These are phyloP conservation scores for Siniperca chuatsi DNA, from an alignment of 2,113 vertebrate species.

Conservation along the genomic window DNA sequence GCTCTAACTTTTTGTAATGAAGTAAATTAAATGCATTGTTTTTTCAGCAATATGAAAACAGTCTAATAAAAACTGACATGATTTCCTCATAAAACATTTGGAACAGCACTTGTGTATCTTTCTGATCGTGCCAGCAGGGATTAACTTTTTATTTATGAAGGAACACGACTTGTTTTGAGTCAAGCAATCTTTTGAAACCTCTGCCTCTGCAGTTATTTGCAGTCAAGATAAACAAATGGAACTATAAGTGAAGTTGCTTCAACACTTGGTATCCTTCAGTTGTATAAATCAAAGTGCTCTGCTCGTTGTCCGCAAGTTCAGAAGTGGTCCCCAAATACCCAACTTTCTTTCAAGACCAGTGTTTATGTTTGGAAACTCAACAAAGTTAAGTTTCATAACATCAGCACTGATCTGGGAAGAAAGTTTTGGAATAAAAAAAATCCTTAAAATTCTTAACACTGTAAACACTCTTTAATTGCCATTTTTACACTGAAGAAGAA, in stretches of 20 bases:
- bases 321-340: neutral
- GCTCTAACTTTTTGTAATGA: constrained; percentile 12
- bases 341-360: neutral
- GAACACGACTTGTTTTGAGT: neutral
- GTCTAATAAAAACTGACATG: neutral
- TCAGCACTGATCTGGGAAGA: constrained; percentile 2
- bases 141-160: constrained; percentile 7
- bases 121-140: constrained; percentile 14
- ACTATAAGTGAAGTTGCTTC: neutral
- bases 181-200: constrained; percentile 7
- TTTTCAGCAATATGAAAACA: neutral
- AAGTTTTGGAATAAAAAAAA: constrained; percentile 3
- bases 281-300: neutral
- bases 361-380: neutral
- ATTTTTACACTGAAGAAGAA: constrained; percentile 7
- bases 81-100: constrained; percentile 11
- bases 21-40: constrained; percentile 27
- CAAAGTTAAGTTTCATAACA: constrained; percentile 9
- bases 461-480: neutral
- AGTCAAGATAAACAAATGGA: constrained; percentile 25
- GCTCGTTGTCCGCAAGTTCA: neutral
- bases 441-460: neutral
- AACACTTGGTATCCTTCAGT: neutral
- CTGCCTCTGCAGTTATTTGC: neutral
- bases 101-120: neutral